A percentile compares a stretch with the other conserved stretches of the same genome.
Conservation (phyloP, 2,888 invertebrate genomes). For the Andrena camellia region DNA sequence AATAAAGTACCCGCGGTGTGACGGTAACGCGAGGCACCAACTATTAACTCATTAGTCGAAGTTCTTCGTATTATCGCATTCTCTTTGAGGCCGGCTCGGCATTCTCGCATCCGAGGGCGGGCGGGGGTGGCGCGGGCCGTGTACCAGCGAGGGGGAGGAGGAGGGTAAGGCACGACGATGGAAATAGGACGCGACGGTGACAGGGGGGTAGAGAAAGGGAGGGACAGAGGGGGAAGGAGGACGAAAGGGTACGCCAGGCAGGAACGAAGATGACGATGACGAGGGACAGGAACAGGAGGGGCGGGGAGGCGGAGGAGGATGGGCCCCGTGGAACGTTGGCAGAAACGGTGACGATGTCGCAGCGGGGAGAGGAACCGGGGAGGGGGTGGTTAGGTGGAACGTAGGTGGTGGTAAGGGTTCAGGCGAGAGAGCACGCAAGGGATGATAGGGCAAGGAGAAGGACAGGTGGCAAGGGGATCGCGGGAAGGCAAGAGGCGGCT, state of each 20-base stretch:
- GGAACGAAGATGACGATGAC: conserved; percentile 59
- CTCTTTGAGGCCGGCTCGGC: conserved; percentile 80
- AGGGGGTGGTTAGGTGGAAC: conserved; percentile 54
- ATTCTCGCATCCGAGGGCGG: conserved; percentile 64
- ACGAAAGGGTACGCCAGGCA: conserved; percentile 47
- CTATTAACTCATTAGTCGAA: conserved; percentile 84
- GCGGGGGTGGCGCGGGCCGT: conserved; percentile 10
- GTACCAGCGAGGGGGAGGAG: background rate
- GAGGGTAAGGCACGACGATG: conserved; percentile 18
- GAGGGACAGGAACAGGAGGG: conserved; percentile 43
- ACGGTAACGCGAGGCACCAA: conserved; percentile 75
- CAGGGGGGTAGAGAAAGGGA: conserved; percentile 25
- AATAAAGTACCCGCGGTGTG: conserved; percentile 74
- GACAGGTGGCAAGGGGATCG: conserved; percentile 41
- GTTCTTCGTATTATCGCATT: conserved; percentile 82
- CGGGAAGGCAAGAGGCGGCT: conserved; percentile 57
- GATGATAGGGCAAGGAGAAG: conserved; percentile 63
- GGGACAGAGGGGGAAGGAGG: conserved; percentile 34
- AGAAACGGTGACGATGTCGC: conserved; percentile 68
- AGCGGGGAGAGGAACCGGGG: conserved; percentile 23
- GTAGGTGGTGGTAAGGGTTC: conserved; percentile 68
- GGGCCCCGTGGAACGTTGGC: conserved; percentile 51
- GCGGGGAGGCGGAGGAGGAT: conserved; percentile 18
- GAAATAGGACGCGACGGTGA: conserved; percentile 58
- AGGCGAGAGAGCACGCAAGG: conserved; percentile 58